Conservation (phyloP, 92 coral and sea anemone species). For the Zoanthus sansibaricus region DNA sequence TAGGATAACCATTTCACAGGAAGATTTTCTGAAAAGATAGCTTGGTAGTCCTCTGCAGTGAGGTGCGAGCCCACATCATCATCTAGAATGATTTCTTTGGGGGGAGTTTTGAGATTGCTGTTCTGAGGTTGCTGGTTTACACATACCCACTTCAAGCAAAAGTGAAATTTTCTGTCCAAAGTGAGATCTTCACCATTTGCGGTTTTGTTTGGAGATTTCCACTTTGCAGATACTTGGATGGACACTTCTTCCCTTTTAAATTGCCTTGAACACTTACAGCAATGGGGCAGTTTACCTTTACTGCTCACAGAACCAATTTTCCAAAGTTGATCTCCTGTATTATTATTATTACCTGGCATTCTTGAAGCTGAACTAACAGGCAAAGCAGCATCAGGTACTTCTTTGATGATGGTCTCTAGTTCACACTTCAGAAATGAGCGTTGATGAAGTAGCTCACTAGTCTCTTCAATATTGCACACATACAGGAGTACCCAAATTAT, state of each 20-base stretch:
- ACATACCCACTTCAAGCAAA: conserved; percentile 69
- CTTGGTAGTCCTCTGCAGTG: conserved; percentile 49
- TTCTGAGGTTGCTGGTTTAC: conserved; percentile 35
- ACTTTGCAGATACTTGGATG: conserved; percentile 63
- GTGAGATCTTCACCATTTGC: conserved; percentile 50
- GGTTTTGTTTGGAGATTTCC: conserved; percentile 60
- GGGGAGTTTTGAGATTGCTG: conserved; percentile 58
- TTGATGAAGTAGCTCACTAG: conserved; percentile 63
- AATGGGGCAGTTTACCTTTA: conserved; percentile 51
- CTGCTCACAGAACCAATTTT: conserved; percentile 43
- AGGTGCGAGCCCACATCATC: conserved; percentile 44
- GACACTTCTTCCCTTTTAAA: conserved; percentile 55
- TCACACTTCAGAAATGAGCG: conserved; percentile 63
- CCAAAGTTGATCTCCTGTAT: conserved; percentile 56
- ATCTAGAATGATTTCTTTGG: conserved; percentile 36
- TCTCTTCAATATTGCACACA: conserved; percentile 55
- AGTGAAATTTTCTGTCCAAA: conserved; percentile 52
- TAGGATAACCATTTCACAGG: conserved; percentile 63
- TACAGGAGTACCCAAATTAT: conserved; percentile 59
- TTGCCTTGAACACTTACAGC: conserved; percentile 55
- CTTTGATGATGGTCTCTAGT: conserved; percentile 54
- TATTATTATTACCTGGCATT: conserved; percentile 33
- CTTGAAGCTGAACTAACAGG: conserved; percentile 5
- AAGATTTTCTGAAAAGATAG: conserved; percentile 51
- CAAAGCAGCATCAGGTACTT: conserved; percentile 4